Base-by-base conservation (phyloP, 2,113 vertebrate genomes). In the Abramis brama region DNA sequence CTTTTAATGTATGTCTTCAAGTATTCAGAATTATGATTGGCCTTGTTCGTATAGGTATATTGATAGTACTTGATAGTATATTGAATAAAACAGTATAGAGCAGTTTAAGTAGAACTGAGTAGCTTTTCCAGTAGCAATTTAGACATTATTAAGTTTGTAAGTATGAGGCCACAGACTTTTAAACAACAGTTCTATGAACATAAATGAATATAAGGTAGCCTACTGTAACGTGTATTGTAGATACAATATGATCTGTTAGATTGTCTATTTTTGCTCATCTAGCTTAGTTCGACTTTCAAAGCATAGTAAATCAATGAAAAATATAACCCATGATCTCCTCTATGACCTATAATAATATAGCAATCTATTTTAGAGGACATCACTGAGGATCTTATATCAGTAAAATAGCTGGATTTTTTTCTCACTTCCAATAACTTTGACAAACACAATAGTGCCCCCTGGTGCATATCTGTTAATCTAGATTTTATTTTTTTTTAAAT, bases 401-500 rank as follows among this genome's bases (percentile, higher is more conserved):
- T 39, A 13, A 27, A 27, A 27, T 27, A 27, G 27, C 27, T 27
- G 27, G 27, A 2, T 71, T 39, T 80, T 21, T 39, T 33, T 52
- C n/a, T 39, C 5, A 17, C 13, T 25, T 50, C n/a, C 9, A 64
- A 45, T 17, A 47, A 43, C 5, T 74, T 25, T 36, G 39, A n/a
- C 43, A 55, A 60, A 80, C 57, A 50, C 87, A 84, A 79, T 33
- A 81, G 55, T 86, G 85, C 82, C 85, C 77, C 66, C 87, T 86
- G 76, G 82, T 73, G 21, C 27, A 80, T 45, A 27, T 17, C 55
- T 15, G 36, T 62, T n/a, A 6, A 10, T 36, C 0, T 47, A 55
- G 2, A 39, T 36, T 36, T 19, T 23, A 1, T 70, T 39, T 10
- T 10, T 21, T 21, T 12, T 39, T 74, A 17, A 45, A 12, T 11